Evolutionary conservation across 2,113 vertebrate genomes (phyloP).

Genomic region (Suricata suricatta): DNA sequence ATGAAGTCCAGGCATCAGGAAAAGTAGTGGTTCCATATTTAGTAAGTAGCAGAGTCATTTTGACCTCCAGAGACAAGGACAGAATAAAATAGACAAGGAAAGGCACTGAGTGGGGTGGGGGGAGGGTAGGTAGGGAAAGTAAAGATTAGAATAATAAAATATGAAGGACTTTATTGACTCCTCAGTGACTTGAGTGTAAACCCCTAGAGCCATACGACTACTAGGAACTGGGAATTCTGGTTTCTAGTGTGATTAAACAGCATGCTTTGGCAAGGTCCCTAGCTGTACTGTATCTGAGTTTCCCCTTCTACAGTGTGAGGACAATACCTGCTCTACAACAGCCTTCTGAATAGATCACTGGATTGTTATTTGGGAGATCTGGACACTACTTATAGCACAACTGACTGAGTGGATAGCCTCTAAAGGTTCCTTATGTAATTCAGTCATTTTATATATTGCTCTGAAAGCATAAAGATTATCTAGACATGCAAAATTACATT

Average conservation of each 20-base stretch:
- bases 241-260: background rate
- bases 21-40: background rate
- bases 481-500: constrained; percentile 28
- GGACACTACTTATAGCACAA: background rate
- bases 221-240: background rate
- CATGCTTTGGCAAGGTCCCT: background rate
- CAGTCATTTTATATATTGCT: background rate
- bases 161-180: background rate
- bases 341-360: background rate
- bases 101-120: background rate
- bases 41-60: background rate
- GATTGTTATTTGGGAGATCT: background rate
- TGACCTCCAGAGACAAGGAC: background rate
- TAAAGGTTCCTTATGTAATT: background rate
- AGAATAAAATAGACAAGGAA: background rate
- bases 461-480: background rate
- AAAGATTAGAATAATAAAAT: background rate
- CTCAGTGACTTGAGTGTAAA: background rate
- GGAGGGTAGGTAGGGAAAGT: background rate
- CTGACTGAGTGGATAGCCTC: background rate
- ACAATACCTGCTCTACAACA: background rate
- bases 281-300: background rate
- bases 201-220: background rate
- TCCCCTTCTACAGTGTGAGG: background rate
- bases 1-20: background rate